Base-by-base conservation (phyloP, 2,113 vertebrate species). In the Ceyx melanurus region DNA sequence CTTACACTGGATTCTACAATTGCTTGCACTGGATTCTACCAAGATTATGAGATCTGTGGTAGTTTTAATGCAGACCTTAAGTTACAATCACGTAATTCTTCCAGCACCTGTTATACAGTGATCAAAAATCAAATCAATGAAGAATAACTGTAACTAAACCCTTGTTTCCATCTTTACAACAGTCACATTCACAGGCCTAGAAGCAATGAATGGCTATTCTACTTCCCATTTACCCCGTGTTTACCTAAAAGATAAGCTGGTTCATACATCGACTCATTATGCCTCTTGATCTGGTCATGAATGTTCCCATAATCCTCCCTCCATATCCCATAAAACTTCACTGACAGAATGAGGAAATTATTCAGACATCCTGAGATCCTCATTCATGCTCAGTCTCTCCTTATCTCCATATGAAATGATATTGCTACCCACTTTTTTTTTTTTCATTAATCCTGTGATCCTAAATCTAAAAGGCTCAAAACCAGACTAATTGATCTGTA, bases 301-400 rank as follows among this genome's bases (percentile, higher is more conserved):
- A 99, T 99, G 99, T 99, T 99, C 98, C 98, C 97, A 98, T 99
- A 99, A 99, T 99, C 99, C 97, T 98, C 96, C 97, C 97, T 97
- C 97, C 95, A 97, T 85, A 97, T 97, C 98, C 98, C 98, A 97
- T 97, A 98, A 98, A 97, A 96, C 97, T 82, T 84, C 68, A 89
- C 72, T 85, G 96, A 94, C 93, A 94, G 93, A 97, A 97, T 85
- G 82, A 96, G 95, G 93, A 97, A 95, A 93, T 90, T 93, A 89
- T 94, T 96, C 89, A 96, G 77, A 81, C 10, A 54, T 80, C 93
- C 73, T 87, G 86, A 95, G 91, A 96, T 89, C 93, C 95, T 96
- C 97, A 98, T 99, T 99, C 97, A 98, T 88, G 93, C 90, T 95
- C 94, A 94, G 97, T 94, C 97, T 93, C 93, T 97, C 97, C 97